Base-by-base conservation (phyloP, 1,140 invertebrate species). In the Ostrea denselamellosa region DNA sequence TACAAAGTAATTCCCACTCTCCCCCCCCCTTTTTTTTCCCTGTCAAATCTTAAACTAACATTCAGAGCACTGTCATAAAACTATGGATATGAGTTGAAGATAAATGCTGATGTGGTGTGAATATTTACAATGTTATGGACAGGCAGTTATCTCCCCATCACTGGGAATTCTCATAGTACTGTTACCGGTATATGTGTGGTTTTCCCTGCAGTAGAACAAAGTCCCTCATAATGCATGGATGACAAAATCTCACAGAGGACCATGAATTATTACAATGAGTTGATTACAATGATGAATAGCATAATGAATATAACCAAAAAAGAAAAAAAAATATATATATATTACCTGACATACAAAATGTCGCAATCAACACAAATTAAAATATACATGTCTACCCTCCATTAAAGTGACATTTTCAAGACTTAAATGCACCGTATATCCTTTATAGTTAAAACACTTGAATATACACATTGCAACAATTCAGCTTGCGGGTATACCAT, bases 71-170 rank as follows among this genome's bases (percentile, higher is more conserved):
- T 17, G 68, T 34, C 28, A 77, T 25, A 25, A 77, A 10, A 77
- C 8, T 77, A 34, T 77, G 25, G 28, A 9, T 9, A 77, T 77
- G 68, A 77, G 68, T 28, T 8, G 12, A 14, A 77, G 68, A 10
- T 77, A 28, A 71, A 28, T 71, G 25, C 65, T 71, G 68, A 77
- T 77, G 25, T 62, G 56, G 17, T 62, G 68, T 62, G 19, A 10
- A 14, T 77, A 77, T 77, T 28, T 77, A 77, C 68, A 77, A 77
- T 77, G 9, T 25, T 25, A 25, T 77, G 68, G 68, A 77, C 68
- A 77, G 68, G 68, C 68, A 77, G 68, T 28, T n/a, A 9, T 77
- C 7, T 28, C 68, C 68, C 68, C 65, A 4, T 28, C 68, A 25
- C 8, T 77, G 68, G 68, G 68, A 77, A 77, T 25, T 28, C 68